Evolutionary conservation across 2,888 invertebrate genomes (phyloP).

Genomic region (Clepsis dumicolana): DNA sequence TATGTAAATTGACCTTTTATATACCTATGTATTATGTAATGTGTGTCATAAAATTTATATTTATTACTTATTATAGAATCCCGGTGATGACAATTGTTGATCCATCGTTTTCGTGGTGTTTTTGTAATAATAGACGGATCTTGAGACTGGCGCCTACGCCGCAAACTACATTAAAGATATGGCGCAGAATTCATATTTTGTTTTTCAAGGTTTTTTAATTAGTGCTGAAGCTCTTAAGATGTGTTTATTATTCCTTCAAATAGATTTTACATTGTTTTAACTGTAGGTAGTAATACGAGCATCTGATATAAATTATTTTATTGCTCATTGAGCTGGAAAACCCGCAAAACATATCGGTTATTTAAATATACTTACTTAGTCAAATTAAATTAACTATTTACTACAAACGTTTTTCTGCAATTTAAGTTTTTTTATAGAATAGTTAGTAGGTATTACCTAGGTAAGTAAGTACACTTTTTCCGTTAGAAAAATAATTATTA

Average conservation of each 20-base stretch:
- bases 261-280: conserved; percentile 41
- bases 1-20: conserved; percentile 36
- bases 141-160: conserved; percentile 72
- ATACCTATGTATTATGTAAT: conserved; percentile 9
- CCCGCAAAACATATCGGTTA: conserved; percentile 54
- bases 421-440: conserved; percentile 22
- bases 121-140: conserved; percentile 78
- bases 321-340: conserved; percentile 45
- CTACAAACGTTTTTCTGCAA: conserved; percentile 12
- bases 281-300: conserved; percentile 17
- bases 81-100: conserved; percentile 15
- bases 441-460: conserved; percentile 11
- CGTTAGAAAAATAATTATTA: too few species aligned
- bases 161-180: conserved; percentile 51
- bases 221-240: conserved; percentile 66
- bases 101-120: conserved; percentile 53
- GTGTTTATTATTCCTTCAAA: conserved; percentile 72
- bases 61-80: conserved; percentile 3
- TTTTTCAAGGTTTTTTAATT: conserved; percentile 48
- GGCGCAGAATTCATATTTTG: conserved; percentile 50
- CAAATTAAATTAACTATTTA: conserved; percentile 38
- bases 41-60: conserved; percentile 26
- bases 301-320: conserved; percentile 49
- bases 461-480: too few species aligned
- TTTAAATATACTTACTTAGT: conserved; percentile 29